Conservation (phyloP, 2,113 vertebrate species). For the Cyprinodon tularosa region DNA sequence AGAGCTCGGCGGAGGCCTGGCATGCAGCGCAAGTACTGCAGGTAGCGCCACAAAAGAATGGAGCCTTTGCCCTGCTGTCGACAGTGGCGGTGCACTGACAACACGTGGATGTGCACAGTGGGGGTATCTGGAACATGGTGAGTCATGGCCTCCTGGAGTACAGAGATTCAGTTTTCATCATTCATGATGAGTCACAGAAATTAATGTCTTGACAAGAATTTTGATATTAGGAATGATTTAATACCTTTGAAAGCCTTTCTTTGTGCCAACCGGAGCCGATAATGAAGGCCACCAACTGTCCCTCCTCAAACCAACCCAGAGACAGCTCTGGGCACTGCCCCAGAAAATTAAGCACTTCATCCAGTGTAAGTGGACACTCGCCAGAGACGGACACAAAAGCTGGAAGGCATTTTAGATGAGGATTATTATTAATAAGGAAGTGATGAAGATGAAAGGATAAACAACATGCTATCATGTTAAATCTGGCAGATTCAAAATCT, state of each 20-base stretch:
- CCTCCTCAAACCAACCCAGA: slow-evolving; percentile 84
- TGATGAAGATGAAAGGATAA: slow-evolving; percentile 12
- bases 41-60: slow-evolving; percentile 82
- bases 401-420: slow-evolving; percentile 29
- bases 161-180: not conserved
- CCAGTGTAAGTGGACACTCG: slow-evolving; percentile 80
- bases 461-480: not conserved
- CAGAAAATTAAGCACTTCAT: slow-evolving; percentile 81
- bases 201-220: not conserved
- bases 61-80: slow-evolving; percentile 84
- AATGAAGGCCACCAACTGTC: slow-evolving; percentile 82
- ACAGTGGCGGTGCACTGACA: slow-evolving; percentile 82
- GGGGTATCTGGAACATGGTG: slow-evolving; percentile 71
- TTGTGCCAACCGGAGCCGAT: slow-evolving; percentile 83
- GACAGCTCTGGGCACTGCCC: slow-evolving; percentile 81
- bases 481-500: not conserved
- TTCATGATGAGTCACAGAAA: not conserved
- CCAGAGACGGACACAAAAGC: slow-evolving; percentile 83
- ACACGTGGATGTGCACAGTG: slow-evolving; percentile 81
- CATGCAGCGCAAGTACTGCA: slow-evolving; percentile 80
- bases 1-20: slow-evolving; percentile 74
- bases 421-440: not conserved
- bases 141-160: slow-evolving; percentile 78
- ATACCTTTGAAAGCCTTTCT: slow-evolving; percentile 80
- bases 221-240: not conserved